A percentile compares a stretch with the other conserved stretches of the same genome.
Conservation (phyloP, 2,113 vertebrate species). For the Clarias batrachus region DNA sequence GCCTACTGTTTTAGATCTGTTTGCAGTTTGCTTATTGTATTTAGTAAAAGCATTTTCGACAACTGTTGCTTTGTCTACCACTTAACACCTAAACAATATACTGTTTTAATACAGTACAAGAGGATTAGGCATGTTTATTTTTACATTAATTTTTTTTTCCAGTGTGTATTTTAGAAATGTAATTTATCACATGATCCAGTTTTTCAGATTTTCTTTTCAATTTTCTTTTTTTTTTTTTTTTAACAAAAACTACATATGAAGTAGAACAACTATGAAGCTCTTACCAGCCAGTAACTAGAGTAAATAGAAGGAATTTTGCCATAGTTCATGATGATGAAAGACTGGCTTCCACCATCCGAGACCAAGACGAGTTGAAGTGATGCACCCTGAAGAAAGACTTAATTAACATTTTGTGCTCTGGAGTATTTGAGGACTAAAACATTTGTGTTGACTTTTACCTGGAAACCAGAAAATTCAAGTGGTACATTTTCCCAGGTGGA, state of each 20-base stretch:
- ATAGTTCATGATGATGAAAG: conserved; percentile 28
- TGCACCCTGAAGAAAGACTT: background rate
- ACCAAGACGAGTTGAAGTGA: conserved; percentile 32
- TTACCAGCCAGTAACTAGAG: background rate
- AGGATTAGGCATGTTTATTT: too few species aligned
- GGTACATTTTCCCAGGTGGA: conserved; percentile 25
- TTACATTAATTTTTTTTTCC: too few species aligned
- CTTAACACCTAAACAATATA: too few species aligned
- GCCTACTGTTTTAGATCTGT: too few species aligned
- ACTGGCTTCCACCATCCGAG: background rate
- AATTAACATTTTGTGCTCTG: background rate
- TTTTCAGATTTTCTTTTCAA: too few species aligned
- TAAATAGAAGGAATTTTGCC: background rate
- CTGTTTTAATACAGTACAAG: too few species aligned
- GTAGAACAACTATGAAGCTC: background rate
- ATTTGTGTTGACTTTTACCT: background rate
- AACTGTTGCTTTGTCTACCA: too few species aligned
- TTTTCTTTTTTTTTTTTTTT: too few species aligned
- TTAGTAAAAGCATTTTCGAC: too few species aligned
- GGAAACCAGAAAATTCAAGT: background rate
- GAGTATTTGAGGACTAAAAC: background rate
- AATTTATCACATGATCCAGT: background rate
- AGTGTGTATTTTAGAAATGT: too few species aligned
- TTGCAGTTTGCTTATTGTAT: too few species aligned
- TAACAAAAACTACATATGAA: too few species aligned